Percentiles rank a stretch among this genome's conserved stretches.
Evolutionary conservation across 1,140 invertebrate species (phyloP).

Genomic region (Saccostrea echinata): DNA sequence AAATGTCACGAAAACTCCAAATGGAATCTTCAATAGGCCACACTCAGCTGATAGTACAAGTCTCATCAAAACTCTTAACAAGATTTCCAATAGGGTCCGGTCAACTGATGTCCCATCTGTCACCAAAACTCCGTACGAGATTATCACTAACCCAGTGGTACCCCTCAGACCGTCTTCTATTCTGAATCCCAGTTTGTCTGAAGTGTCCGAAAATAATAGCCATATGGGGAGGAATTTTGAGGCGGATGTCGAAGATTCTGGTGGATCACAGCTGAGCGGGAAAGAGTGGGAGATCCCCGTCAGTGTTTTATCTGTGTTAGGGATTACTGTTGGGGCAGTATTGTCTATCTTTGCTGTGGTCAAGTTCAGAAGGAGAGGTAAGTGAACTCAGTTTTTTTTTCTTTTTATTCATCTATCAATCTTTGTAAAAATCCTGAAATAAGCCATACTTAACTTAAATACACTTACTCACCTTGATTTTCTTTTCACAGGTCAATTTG

Average conservation of each 20-base stretch:
- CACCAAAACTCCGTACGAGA: too few relatives aligned
- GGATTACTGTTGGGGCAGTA: not conserved
- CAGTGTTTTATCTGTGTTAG: not conserved
- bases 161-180: too few relatives aligned
- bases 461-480: not conserved
- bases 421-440: not conserved
- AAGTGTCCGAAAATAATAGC: not conserved
- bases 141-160: too few relatives aligned
- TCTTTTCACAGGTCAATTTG: not conserved
- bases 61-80: too few relatives aligned
- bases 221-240: not conserved
- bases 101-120: too few relatives aligned
- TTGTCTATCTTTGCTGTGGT: not conserved
- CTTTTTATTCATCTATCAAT: not conserved
- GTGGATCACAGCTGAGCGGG: not conserved
- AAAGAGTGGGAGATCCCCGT: not conserved
- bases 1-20: too few relatives aligned
- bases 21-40: too few relatives aligned
- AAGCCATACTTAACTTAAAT: not conserved
- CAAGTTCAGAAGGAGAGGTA: not conserved
- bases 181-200: not conserved
- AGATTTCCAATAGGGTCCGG: too few relatives aligned
- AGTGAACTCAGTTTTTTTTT: not conserved
- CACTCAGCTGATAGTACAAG: too few relatives aligned
- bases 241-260: not conserved